These are phyloP conservation scores for Eupeodes latifasciatus DNA, from an alignment of 2,888 invertebrate genomes.

Conservation along the genomic window DNA sequence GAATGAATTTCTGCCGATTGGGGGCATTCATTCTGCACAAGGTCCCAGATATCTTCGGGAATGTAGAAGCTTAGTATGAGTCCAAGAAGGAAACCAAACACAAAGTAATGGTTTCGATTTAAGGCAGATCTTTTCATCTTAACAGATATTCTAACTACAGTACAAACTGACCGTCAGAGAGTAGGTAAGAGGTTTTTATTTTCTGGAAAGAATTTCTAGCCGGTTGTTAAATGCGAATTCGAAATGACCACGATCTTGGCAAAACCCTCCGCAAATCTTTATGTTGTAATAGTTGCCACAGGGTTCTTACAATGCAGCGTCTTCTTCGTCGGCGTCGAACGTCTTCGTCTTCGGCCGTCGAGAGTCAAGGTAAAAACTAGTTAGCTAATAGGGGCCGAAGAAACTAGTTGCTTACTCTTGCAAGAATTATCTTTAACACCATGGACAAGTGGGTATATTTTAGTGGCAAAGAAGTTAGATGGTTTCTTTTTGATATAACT, in stretches of 20 bases:
- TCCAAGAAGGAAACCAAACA: constrained; percentile 82
- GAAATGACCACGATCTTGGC: constrained; percentile 36
- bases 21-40: constrained; percentile 84
- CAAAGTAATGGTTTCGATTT: constrained; percentile 83
- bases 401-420: constrained; percentile 67
- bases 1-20: constrained; percentile 82
- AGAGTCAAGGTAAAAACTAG: constrained; percentile 8
- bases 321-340: neutral
- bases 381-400: constrained; percentile 36
- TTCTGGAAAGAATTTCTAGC: constrained; percentile 33
- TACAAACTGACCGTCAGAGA: neutral
- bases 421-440: neutral
- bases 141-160: constrained; percentile 16
- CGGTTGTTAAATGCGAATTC: constrained; percentile 36
- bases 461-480: neutral
- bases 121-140: constrained; percentile 82
- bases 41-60: constrained; percentile 83
- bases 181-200: neutral
- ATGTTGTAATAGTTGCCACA: neutral
- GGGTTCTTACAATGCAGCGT: constrained; percentile 8
- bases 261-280: constrained; percentile 50
- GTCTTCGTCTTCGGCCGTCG: neutral
- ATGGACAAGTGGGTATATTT: neutral
- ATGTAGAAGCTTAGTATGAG: constrained; percentile 82
- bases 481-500: neutral